Percentiles rank a stretch among this genome's conserved stretches.
These are phyloP conservation scores for Himalopsyche japonica DNA, from an alignment of 2,888 invertebrate species.

Conservation along the genomic window DNA sequence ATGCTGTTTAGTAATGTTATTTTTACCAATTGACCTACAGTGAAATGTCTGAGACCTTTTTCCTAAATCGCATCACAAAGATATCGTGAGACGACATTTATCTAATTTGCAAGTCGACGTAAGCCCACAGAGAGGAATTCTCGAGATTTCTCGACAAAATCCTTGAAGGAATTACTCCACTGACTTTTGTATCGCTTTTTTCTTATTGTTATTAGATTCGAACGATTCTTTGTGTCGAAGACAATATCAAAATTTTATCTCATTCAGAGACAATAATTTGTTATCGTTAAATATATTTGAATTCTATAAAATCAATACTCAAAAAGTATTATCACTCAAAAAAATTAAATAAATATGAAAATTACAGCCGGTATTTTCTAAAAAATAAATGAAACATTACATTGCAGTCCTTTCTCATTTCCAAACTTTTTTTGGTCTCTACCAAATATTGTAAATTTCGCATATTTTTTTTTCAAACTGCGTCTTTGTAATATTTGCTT, in stretches of 20 bases:
- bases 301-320: too few relatives aligned
- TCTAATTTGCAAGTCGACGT: not conserved
- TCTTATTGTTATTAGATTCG: not conserved
- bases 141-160: not conserved
- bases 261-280: too few relatives aligned
- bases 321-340: too few relatives aligned
- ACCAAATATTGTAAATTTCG: too few relatives aligned
- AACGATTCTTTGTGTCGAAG: not conserved
- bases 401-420: not conserved
- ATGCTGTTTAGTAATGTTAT: too few relatives aligned
- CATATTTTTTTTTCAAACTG: not conserved
- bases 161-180: not conserved
- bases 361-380: too few relatives aligned
- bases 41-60: not conserved
- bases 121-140: not conserved
- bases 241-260: not conserved
- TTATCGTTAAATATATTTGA: too few relatives aligned
- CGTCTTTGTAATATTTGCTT: not conserved
- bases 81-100: not conserved
- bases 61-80: not conserved
- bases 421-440: too few relatives aligned
- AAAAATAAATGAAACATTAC: too few relatives aligned
- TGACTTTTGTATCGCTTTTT: not conserved
- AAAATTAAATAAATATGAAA: too few relatives aligned
- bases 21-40: too few relatives aligned